These are phyloP conservation scores for Eospalax fontanierii DNA, from an alignment of 2,797 vertebrate species.

Conservation along the genomic window DNA sequence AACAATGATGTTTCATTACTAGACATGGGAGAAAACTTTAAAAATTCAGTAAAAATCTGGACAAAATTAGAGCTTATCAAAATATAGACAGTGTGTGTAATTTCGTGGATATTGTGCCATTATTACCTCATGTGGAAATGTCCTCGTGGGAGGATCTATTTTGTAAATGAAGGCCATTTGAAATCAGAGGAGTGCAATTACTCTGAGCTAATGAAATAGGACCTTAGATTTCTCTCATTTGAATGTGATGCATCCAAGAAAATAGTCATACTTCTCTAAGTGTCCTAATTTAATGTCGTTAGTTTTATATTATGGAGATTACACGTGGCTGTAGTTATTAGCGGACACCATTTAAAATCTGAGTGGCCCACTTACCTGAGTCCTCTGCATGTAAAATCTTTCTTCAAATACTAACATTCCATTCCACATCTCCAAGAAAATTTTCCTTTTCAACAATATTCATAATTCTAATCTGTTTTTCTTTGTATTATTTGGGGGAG, in stretches of 20 bases:
- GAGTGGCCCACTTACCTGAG: not conserved
- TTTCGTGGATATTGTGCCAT: conserved; percentile 37
- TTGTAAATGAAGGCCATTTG: conserved; percentile 57
- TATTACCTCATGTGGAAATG: conserved; percentile 33
- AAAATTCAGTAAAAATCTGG: not conserved
- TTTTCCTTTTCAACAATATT: conserved; percentile 46
- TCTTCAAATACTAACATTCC: conserved; percentile 60
- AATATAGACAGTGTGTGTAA: not conserved
- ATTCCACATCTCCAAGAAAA: not conserved
- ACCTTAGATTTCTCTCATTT: conserved; percentile 66
- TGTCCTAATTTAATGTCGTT: conserved; percentile 58
- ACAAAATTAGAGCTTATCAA: conserved; percentile 19
- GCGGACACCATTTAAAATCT: conserved; percentile 10
- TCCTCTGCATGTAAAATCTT: conserved; percentile 17
- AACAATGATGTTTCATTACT: not conserved
- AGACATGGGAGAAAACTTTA: not conserved
- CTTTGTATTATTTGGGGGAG: conserved; percentile 7
- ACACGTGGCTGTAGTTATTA: conserved; percentile 34
- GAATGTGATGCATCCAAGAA: conserved; percentile 62
- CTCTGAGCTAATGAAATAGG: conserved; percentile 32
- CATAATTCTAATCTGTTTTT: not conserved
- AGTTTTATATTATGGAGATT: conserved; percentile 65
- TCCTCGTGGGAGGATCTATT: not conserved
- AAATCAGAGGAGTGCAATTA: conserved; percentile 41
- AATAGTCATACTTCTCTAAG: conserved; percentile 63